These are phyloP conservation scores for Cheilosia grossa DNA, from an alignment of 2,888 invertebrate species.

Conservation along the genomic window DNA sequence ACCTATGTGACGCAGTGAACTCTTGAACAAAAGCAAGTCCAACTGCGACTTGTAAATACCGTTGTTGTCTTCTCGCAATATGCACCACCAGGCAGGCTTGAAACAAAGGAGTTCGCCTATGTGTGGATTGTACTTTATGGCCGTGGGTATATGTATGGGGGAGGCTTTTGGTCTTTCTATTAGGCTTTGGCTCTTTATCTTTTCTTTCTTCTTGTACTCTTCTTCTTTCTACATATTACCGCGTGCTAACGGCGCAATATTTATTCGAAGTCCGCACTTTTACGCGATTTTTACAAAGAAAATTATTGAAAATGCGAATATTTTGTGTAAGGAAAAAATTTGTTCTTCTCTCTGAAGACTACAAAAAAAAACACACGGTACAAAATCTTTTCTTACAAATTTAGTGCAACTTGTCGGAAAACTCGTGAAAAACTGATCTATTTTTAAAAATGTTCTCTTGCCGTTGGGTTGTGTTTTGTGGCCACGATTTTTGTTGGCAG, in stretches of 20 bases:
- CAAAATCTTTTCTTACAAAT: conserved; percentile 46
- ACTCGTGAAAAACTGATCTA: conserved; percentile 83
- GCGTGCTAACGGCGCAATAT: conserved; percentile 37
- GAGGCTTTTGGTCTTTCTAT: conserved; percentile 28
- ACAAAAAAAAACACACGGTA: conserved; percentile 16
- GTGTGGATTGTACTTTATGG: conserved; percentile 21
- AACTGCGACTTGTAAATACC: conserved; percentile 67
- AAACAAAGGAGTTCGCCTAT: conserved; percentile 53
- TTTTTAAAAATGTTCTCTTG: conserved; percentile 79
- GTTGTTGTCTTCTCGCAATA: conserved; percentile 36
- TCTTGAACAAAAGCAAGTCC: conserved; percentile 58
- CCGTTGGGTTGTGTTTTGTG: conserved; percentile 44
- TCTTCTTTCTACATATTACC: conserved; percentile 53
- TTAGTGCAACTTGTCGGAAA: conserved; percentile 79
- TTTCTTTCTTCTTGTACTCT: not conserved
- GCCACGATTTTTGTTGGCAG: conserved; percentile 60
- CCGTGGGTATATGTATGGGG: not conserved
- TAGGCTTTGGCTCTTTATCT: not conserved
- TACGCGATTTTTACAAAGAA: conserved; percentile 35
- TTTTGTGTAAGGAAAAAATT: conserved; percentile 31
- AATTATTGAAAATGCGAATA: conserved; percentile 36
- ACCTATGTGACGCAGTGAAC: conserved; percentile 46
- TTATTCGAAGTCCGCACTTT: conserved; percentile 46
- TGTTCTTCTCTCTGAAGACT: conserved; percentile 18
- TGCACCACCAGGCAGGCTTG: conserved; percentile 23